Evolutionary conservation across 2,888 invertebrate species (phyloP).

Genomic region (Plagiodera versicolora): DNA sequence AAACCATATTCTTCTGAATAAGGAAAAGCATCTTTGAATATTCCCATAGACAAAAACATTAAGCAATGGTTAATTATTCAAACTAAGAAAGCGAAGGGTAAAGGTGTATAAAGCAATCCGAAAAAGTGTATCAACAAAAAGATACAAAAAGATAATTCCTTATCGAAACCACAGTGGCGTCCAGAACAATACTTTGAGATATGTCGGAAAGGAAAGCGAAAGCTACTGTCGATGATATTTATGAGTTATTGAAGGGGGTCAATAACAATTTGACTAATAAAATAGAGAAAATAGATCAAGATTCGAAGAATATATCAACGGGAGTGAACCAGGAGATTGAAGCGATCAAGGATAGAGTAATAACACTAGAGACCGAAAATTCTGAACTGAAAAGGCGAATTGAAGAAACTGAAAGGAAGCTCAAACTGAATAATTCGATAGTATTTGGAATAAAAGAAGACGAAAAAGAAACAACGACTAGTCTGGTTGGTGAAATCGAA

Average conservation of each 20-base stretch:
- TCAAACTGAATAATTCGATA: conserved; percentile 1
- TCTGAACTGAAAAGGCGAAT: not conserved
- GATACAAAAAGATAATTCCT: not conserved
- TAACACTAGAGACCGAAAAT: not conserved
- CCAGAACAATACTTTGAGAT: not conserved
- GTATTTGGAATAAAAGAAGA: not conserved
- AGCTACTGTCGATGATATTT: conserved; percentile 1
- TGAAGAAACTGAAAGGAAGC: conserved; percentile 4
- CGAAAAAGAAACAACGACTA: not conserved
- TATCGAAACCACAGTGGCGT: not conserved
- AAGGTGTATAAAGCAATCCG: not conserved
- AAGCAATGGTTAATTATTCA: not conserved
- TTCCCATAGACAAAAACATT: not conserved
- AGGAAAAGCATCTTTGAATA: not conserved
- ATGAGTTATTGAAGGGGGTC: not conserved
- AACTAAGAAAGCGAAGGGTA: not conserved
- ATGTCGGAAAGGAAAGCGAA: not conserved
- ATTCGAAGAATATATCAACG: not conserved
- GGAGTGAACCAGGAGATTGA: conserved; percentile 3
- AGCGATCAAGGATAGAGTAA: conserved; percentile 1
- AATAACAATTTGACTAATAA: conserved; percentile 1
- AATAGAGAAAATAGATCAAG: conserved; percentile 6
- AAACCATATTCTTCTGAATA: not conserved
- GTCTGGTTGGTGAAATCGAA: conserved; percentile 1
- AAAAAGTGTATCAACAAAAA: not conserved